Conservation (phyloP, 2,113 vertebrate genomes). For the Fulmarus glacialis region DNA sequence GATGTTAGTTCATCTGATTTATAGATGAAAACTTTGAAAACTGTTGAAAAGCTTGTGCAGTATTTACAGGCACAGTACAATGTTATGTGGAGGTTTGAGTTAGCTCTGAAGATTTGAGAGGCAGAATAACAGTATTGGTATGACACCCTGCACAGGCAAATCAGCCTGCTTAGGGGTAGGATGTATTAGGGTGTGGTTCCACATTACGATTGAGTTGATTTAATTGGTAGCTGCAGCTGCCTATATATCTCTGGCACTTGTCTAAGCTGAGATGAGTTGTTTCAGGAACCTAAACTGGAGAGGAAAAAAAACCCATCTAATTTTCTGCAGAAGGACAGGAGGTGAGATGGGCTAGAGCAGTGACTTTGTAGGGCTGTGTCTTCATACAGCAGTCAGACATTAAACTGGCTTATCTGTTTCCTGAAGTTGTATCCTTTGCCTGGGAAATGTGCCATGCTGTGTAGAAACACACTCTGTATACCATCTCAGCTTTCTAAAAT, state of each 20-base stretch:
- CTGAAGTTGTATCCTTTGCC: not conserved
- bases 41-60: not conserved
- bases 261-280: not conserved
- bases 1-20: not conserved
- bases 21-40: not conserved
- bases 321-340: not conserved
- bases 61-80: not conserved
- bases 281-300: not conserved
- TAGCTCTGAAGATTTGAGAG: not conserved
- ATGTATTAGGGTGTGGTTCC: not conserved
- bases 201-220: not conserved
- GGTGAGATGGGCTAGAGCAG: not conserved
- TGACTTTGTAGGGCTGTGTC: not conserved
- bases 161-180: not conserved
- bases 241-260: not conserved
- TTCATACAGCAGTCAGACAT: not conserved
- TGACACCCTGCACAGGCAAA: not conserved
- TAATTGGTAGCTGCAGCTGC: not conserved
- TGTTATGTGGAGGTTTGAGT: not conserved
- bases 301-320: not conserved
- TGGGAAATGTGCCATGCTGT: not conserved
- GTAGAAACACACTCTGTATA: not conserved
- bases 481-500: not conserved
- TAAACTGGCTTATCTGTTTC: not conserved
- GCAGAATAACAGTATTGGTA: not conserved